These are phyloP conservation scores for Invenusta paracnida DNA, from an alignment of 2,888 invertebrate genomes.

Conservation along the genomic window DNA sequence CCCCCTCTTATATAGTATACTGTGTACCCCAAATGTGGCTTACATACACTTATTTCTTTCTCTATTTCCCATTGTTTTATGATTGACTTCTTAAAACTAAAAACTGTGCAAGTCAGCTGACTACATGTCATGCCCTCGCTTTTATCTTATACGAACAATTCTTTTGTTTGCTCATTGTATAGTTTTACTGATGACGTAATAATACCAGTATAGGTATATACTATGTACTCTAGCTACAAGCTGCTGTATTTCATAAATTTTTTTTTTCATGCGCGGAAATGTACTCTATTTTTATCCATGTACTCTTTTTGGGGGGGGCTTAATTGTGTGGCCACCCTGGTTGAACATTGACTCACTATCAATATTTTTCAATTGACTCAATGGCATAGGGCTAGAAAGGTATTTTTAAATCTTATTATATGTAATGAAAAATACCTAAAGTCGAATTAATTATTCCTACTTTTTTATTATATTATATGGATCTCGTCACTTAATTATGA, in stretches of 20 bases:
- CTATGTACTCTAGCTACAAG: background rate
- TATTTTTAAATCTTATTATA: too few species aligned
- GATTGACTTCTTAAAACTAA: background rate
- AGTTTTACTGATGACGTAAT: background rate
- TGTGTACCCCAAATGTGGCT: background rate
- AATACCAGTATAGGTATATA: background rate
- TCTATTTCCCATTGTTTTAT: background rate
- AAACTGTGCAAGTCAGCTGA: background rate
- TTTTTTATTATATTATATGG: too few species aligned
- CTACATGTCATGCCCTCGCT: background rate
- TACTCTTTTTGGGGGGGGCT: constrained; percentile 8
- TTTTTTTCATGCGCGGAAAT: constrained; percentile 17
- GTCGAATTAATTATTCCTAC: too few species aligned
- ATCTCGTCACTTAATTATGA: too few species aligned
- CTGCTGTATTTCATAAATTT: background rate
- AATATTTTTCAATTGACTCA: too few species aligned
- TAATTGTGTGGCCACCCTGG: background rate
- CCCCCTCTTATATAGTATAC: background rate
- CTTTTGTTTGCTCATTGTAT: background rate
- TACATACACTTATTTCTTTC: background rate
- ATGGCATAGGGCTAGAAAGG: too few species aligned
- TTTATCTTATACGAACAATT: background rate
- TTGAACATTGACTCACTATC: too few species aligned
- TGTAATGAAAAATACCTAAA: too few species aligned
- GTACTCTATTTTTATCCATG: constrained; percentile 18